Conservation (phyloP, 2,888 invertebrate species). For the Ramazzottius varieornatus region DNA sequence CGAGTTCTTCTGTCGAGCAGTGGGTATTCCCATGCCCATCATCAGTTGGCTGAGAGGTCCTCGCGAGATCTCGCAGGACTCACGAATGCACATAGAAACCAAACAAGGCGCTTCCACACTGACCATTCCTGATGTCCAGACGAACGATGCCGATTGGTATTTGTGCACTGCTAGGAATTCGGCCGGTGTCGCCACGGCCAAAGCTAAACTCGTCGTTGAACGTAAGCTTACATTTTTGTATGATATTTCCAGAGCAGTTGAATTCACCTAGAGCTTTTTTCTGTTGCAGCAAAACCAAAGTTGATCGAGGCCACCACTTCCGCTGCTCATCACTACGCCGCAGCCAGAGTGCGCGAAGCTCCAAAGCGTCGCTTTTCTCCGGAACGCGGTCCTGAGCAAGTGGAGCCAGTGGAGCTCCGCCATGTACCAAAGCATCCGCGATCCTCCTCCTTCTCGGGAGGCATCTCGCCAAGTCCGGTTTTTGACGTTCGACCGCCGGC, state of each 20-base stretch:
- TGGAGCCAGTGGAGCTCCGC: background rate
- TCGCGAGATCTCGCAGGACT: background rate
- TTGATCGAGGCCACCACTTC: background rate
- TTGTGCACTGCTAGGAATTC: background rate
- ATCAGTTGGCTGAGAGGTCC: constrained; percentile 1
- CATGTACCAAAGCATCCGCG: background rate
- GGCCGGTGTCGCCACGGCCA: background rate
- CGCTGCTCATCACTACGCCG: background rate
- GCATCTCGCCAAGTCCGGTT: background rate
- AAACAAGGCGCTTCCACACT: constrained; percentile 1
- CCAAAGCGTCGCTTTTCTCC: background rate
- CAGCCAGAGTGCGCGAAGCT: background rate
- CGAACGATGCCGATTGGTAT: background rate
- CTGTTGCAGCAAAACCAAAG: background rate
- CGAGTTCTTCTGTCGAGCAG: background rate
- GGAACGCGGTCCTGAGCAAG: background rate
- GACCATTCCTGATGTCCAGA: background rate
- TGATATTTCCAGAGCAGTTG: too few species aligned
- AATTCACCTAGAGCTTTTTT: too few species aligned
- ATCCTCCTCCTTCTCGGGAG: background rate
- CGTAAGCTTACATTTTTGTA: background rate
- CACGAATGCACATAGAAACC: background rate
- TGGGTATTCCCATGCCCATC: background rate
- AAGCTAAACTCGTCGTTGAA: constrained; percentile 2
- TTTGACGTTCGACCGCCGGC: background rate